phyloP scores from a whole-genome alignment of 2,797 vertebrate species.

The Rhinoraja longicauda region DNA sequence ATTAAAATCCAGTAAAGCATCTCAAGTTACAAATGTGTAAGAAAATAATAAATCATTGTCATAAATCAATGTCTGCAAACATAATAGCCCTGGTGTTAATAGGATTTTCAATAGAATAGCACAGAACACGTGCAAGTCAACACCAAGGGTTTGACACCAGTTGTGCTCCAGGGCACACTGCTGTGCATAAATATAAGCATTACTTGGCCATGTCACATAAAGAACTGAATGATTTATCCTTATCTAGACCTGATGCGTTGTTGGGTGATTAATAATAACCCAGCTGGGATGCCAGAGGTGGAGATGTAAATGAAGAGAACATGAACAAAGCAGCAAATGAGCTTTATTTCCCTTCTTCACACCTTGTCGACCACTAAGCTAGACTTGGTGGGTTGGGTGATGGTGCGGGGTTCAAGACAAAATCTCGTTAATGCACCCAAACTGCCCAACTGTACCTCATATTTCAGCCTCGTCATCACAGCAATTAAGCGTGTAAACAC shows the following conservation, averaged over 20 bases:
- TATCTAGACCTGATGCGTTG: neutral
- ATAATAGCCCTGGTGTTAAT: slow-evolving; percentile 27
- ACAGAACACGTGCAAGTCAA: slow-evolving; percentile 23
- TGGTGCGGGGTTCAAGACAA: too few relatives aligned
- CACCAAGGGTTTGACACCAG: slow-evolving; percentile 21
- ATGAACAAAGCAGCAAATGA: neutral
- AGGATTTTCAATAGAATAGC: slow-evolving; percentile 26
- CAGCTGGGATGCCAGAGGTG: neutral
- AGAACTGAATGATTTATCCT: neutral
- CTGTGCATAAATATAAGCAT: slow-evolving; percentile 17
- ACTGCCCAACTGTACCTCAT: too few relatives aligned
- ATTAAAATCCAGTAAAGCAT: slow-evolving; percentile 18
- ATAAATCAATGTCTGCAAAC: slow-evolving; percentile 34
- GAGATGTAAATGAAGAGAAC: neutral
- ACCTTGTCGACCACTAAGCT: neutral
- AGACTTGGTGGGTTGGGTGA: too few relatives aligned
- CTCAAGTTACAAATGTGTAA: slow-evolving; percentile 32
- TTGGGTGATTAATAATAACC: neutral
- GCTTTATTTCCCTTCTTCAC: neutral
- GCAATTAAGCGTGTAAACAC: too few relatives aligned
- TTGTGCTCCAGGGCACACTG: slow-evolving; percentile 26
- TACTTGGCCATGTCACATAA: slow-evolving; percentile 14
- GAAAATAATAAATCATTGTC: slow-evolving; percentile 31
- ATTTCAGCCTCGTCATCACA: too few relatives aligned
- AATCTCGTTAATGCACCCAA: too few relatives aligned